Evolutionary conservation across 2,113 vertebrate genomes (phyloP), one percentile per base, ranked within the genome.

Genomic region (Numenius arquata): DNA sequence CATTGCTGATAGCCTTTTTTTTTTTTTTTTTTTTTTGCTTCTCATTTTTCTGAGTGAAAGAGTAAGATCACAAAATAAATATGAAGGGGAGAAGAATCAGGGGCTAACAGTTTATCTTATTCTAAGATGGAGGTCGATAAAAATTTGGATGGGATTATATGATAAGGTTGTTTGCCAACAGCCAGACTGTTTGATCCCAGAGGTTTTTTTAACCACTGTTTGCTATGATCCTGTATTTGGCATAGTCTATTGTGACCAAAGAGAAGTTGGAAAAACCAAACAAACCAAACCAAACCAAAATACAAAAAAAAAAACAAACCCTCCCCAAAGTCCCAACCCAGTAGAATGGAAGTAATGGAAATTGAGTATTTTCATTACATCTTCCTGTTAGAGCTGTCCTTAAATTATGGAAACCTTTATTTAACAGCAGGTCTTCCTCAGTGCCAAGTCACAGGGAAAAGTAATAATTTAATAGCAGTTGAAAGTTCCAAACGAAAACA

Each of bases 401-500:
- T 75, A 85, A 68, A 72, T 85, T 93, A 47, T 61, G 43, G 22
- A 6, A 80, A 15, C 2, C 0, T 2, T 52, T 52, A 30, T 43
- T 68, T 68, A 63, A 17, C 18, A 89, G 26, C 9, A 91, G 27
- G 63, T 6, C 9, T 71, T 77, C 15, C 34, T 81, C 30, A 45
- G 12, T 45, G 41, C 14, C 40, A 84, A 41, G 18, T n/a, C 12
- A 12, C 6, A 52, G 7, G 11, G 25, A 55, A 48, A 91, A 68
- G 9, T 38, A 78, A 73, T 61, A 81, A 27, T 70, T 26, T 58
- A 85, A 50, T 55, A 76, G 7, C 8, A 63, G 21, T n/a, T 66
- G 26, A 63, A 82, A 65, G 17, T 47, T 93, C 22, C 26, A 75
- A 52, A 90, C 48, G 34, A 89, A 88, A 90, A 81, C 47, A 48